Percentiles rank a stretch among this genome's conserved stretches.
Conservation (phyloP, 2,797 vertebrate species). For the Danio kyathit region DNA sequence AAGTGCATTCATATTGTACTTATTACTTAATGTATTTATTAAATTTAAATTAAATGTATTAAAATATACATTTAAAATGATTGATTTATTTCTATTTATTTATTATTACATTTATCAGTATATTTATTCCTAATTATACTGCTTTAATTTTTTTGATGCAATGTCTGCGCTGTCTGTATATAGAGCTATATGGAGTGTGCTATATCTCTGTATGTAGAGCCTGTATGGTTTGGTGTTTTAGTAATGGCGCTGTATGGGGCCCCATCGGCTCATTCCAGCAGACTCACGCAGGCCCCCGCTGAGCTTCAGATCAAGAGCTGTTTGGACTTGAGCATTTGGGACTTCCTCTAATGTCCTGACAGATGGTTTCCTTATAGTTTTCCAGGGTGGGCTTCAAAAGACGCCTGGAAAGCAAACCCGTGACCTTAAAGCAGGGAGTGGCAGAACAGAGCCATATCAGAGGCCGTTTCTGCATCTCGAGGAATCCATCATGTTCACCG, state of each 20-base stretch:
- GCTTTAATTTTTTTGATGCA: too few species aligned
- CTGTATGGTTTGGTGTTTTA: too few species aligned
- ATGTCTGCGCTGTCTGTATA: too few species aligned
- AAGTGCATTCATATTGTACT: too few species aligned
- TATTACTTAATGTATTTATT: too few species aligned
- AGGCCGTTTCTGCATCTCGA: constrained; percentile 33
- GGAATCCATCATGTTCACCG: not conserved
- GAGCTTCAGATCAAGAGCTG: constrained; percentile 57
- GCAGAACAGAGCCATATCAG: constrained; percentile 49
- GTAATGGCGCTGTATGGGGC: not conserved
- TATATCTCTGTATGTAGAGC: too few species aligned
- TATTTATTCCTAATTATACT: too few species aligned
- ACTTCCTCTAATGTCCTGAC: constrained; percentile 60
- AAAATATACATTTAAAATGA: too few species aligned
- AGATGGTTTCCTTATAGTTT: constrained; percentile 65
- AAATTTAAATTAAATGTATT: too few species aligned
- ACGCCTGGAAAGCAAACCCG: constrained; percentile 59
- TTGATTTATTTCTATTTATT: too few species aligned
- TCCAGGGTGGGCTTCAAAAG: constrained; percentile 64
- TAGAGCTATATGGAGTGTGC: too few species aligned
- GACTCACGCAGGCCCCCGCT: constrained; percentile 55
- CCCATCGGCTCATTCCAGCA: constrained; percentile 52
- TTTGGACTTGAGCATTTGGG: constrained; percentile 68
- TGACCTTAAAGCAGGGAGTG: constrained; percentile 62
- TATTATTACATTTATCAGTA: too few species aligned